These are phyloP conservation scores for Itoplectis maculator DNA, from an alignment of 2,888 invertebrate genomes.

Conservation along the genomic window DNA sequence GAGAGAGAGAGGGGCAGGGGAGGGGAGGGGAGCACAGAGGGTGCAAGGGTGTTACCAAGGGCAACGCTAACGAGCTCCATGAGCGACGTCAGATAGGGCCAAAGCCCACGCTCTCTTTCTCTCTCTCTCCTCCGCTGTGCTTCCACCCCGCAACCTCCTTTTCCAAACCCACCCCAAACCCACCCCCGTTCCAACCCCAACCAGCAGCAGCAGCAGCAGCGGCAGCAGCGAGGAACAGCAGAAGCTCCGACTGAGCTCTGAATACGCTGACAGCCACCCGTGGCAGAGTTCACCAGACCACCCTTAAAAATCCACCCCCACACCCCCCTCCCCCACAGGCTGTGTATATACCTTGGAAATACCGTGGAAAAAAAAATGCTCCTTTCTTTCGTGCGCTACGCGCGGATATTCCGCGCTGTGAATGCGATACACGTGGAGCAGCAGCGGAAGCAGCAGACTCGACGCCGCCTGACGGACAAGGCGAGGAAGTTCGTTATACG, in stretches of 20 bases:
- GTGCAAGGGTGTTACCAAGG: slow-evolving; percentile 81
- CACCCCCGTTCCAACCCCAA: too few species aligned
- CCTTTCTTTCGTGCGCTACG: slow-evolving; percentile 25
- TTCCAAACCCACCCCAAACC: slow-evolving; percentile 21
- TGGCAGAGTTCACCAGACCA: slow-evolving; percentile 57
- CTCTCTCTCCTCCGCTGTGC: too few species aligned
- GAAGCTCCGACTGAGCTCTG: slow-evolving; percentile 48
- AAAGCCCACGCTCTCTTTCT: slow-evolving; percentile 65
- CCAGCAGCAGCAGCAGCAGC: not conserved
- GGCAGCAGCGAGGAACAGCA: slow-evolving; percentile 55
- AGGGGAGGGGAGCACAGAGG: slow-evolving; percentile 62
- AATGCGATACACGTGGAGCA: slow-evolving; percentile 37
- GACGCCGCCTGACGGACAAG: not conserved
- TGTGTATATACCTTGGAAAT: slow-evolving; percentile 33
- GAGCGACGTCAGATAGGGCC: slow-evolving; percentile 84
- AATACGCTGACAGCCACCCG: slow-evolving; percentile 55
- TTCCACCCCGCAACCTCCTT: slow-evolving; percentile 58
- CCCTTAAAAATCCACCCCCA: slow-evolving; percentile 55
- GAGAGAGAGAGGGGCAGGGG: slow-evolving; percentile 6
- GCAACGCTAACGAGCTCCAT: slow-evolving; percentile 84
- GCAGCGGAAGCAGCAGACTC: too few species aligned
- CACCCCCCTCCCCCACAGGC: not conserved
- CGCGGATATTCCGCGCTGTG: too few species aligned
- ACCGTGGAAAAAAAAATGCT: slow-evolving; percentile 50
- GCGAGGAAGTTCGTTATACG: not conserved